These are phyloP conservation scores for Digitonthophagus gazella DNA, from an alignment of 2,888 invertebrate species.

Conservation along the genomic window DNA sequence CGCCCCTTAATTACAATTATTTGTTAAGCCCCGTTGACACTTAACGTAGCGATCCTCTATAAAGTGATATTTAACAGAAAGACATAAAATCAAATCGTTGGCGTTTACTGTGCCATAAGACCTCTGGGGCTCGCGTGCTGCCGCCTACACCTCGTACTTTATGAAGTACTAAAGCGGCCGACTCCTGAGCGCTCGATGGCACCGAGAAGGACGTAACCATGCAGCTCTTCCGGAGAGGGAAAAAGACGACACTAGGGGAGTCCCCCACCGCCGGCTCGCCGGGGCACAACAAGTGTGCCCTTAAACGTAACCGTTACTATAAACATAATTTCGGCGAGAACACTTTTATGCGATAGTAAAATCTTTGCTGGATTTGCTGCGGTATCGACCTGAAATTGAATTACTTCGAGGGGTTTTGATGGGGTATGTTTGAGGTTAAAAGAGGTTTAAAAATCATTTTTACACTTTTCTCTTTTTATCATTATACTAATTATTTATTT, in stretches of 20 bases:
- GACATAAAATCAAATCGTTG: slow-evolving; percentile 54
- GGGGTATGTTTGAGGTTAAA: background rate
- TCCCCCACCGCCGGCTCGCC: slow-evolving; percentile 42
- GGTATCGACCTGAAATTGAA: slow-evolving; percentile 44
- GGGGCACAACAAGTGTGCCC: slow-evolving; percentile 53
- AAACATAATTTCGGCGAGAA: slow-evolving; percentile 52
- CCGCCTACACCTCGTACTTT: slow-evolving; percentile 44
- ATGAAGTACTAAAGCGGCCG: slow-evolving; percentile 52
- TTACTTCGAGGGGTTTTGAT: slow-evolving; percentile 19
- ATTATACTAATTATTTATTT: too few relatives aligned
- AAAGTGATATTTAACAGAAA: slow-evolving; percentile 52
- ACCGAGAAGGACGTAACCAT: slow-evolving; percentile 32
- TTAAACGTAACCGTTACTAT: slow-evolving; percentile 53
- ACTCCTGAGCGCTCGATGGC: slow-evolving; percentile 43
- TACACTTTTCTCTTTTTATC: too few relatives aligned
- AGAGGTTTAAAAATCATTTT: too few relatives aligned
- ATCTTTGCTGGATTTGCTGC: slow-evolving; percentile 39
- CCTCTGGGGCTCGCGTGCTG: slow-evolving; percentile 52
- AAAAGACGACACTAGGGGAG: slow-evolving; percentile 33
- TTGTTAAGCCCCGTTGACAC: background rate
- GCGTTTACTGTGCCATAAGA: slow-evolving; percentile 53
- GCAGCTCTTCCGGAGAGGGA: background rate
- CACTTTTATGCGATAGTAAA: slow-evolving; percentile 50
- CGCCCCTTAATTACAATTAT: background rate
- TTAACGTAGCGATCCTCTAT: slow-evolving; percentile 33